phyloP scores from a whole-genome alignment of 2,113 vertebrate species.

The Myotis yumanensis region DNA sequence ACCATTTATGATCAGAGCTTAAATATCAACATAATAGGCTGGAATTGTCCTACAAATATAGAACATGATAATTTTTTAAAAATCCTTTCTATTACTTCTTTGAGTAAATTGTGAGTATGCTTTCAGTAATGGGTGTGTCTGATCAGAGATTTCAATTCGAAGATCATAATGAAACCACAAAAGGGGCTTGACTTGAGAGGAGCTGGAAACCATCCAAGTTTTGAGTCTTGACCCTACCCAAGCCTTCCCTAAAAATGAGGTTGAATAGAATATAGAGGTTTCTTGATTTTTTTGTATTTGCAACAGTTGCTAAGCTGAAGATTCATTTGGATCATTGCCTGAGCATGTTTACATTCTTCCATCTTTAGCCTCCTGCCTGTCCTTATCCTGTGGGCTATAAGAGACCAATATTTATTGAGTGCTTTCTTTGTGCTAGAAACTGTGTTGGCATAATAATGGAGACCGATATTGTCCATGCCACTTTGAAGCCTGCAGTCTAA shows the following conservation, averaged over 20 bases:
- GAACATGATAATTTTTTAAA: background rate
- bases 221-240: background rate
- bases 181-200: background rate
- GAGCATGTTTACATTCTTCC: constrained; percentile 42
- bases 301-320: background rate
- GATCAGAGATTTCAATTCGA: constrained; percentile 12
- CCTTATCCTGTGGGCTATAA: background rate
- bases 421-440: constrained; percentile 37
- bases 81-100: constrained; percentile 24
- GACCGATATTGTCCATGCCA: background rate
- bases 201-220: constrained; percentile 43
- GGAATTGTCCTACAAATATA: constrained; percentile 1
- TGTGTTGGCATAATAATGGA: background rate
- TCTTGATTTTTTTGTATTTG: constrained; percentile 38
- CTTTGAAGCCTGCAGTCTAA: constrained; percentile 22
- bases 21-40: constrained; percentile 40
- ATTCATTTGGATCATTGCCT: constrained; percentile 51
- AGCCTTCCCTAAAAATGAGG: constrained; percentile 31
- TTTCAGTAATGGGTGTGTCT: constrained; percentile 65
- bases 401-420: constrained; percentile 24
- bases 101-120: background rate
- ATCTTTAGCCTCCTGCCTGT: constrained; percentile 35
- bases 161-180: constrained; percentile 38
- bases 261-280: background rate
- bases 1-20: constrained; percentile 17